A percentile compares a stretch with the other conserved stretches of the same genome.
Conservation (phyloP, 2,113 vertebrate genomes). For the Anhinga rufa region DNA sequence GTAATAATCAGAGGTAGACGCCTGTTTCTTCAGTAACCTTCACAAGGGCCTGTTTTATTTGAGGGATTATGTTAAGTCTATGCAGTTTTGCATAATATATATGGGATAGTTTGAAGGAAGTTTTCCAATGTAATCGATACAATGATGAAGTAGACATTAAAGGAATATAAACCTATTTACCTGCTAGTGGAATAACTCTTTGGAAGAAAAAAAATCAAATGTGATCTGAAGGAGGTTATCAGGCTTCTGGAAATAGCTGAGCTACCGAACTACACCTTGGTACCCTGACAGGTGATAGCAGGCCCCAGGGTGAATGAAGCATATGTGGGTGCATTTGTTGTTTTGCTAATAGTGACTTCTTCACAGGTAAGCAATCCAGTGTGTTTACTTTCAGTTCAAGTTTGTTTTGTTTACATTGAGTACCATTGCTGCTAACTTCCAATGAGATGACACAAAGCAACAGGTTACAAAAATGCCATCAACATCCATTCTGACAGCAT, state of each 20-base stretch:
- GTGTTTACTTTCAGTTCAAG: slow-evolving; percentile 51
- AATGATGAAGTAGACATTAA: background rate
- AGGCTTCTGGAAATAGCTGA: background rate
- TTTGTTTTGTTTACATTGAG: background rate
- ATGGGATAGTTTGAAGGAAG: background rate
- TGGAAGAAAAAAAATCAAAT: background rate
- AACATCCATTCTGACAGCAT: slow-evolving; percentile 48
- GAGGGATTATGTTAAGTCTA: background rate
- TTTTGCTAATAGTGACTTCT: background rate
- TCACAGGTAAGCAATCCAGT: slow-evolving; percentile 27
- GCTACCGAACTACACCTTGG: background rate
- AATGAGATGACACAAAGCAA: slow-evolving; percentile 44
- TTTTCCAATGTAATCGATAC: background rate
- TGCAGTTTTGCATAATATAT: background rate
- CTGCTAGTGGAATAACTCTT: background rate
- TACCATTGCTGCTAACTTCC: slow-evolving; percentile 33
- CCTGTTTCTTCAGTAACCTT: background rate
- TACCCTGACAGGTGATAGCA: background rate
- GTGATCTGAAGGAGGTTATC: background rate
- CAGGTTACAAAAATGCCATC: slow-evolving; percentile 54
- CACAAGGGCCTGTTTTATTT: background rate
- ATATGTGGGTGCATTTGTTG: accelerated
- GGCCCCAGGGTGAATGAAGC: accelerated
- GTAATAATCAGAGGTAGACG: background rate
- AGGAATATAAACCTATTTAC: background rate